These are phyloP conservation scores for Stenolophus ochropezus DNA, from an alignment of 2,888 invertebrate species.

Conservation along the genomic window DNA sequence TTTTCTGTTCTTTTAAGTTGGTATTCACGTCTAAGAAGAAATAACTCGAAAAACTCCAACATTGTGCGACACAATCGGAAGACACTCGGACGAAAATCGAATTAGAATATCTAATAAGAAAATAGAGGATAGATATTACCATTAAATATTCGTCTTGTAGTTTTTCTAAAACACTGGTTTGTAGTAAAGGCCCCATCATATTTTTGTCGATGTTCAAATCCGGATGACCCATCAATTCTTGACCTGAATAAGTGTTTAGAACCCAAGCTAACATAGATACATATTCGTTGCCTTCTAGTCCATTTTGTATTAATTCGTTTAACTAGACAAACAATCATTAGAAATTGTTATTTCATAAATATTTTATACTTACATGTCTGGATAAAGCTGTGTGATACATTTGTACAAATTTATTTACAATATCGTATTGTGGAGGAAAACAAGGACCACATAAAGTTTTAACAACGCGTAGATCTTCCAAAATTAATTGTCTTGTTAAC, in stretches of 20 bases:
- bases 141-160: conserved; percentile 89
- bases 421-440: conserved; percentile 96
- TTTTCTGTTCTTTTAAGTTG: too few relatives aligned
- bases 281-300: conserved; percentile 96
- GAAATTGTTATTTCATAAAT: background rate
- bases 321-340: conserved; percentile 74
- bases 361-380: conserved; percentile 77
- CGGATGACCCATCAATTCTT: conserved; percentile 91
- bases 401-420: conserved; percentile 90
- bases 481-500: conserved; percentile 86
- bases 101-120: too few relatives aligned
- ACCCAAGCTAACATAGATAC: conserved; percentile 96
- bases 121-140: too few relatives aligned
- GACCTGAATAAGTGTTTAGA: conserved; percentile 91
- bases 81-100: too few relatives aligned
- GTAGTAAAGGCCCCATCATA: conserved; percentile 85
- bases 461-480: conserved; percentile 93
- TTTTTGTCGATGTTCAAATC: conserved; percentile 86
- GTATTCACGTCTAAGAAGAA: too few relatives aligned
- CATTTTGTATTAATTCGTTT: conserved; percentile 90
- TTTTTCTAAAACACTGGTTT: conserved; percentile 82
- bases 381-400: conserved; percentile 96
- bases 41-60: too few relatives aligned
- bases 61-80: too few relatives aligned
- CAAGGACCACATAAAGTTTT: conserved; percentile 93